A percentile compares a stretch with the other conserved stretches of the same genome.
Evolutionary conservation across 1,140 invertebrate species (phyloP).

Genomic region (Anastrepha obliqua): DNA sequence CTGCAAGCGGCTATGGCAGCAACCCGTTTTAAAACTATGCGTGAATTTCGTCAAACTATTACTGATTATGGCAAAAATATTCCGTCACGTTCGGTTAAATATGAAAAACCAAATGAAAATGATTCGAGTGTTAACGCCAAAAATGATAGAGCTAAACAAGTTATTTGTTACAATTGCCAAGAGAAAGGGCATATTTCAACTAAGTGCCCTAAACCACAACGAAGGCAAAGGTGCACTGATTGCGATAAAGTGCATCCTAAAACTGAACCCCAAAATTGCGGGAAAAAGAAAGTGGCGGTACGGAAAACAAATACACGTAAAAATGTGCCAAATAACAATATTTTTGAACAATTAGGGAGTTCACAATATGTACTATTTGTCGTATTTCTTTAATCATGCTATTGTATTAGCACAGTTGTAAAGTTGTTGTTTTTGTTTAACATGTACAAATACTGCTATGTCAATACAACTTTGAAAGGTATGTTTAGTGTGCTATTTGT

Average conservation of each 20-base stretch:
- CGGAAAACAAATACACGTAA: too few relatives aligned
- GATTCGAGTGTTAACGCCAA: too few relatives aligned
- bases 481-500: too few relatives aligned
- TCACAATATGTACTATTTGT: too few relatives aligned
- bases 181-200: slow-evolving; percentile 16
- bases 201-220: neutral
- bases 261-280: neutral
- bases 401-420: too few relatives aligned
- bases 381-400: too few relatives aligned
- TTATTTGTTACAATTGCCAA: slow-evolving; percentile 50
- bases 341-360: too few relatives aligned
- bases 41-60: slow-evolving; percentile 17
- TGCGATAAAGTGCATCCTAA: slow-evolving; percentile 53
- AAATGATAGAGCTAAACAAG: neutral
- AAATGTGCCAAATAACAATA: too few relatives aligned
- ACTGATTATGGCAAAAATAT: slow-evolving; percentile 42
- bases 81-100: neutral
- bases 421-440: too few relatives aligned
- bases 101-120: slow-evolving; percentile 12
- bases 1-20: slow-evolving; percentile 29
- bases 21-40: slow-evolving; percentile 44
- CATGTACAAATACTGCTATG: too few relatives aligned
- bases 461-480: too few relatives aligned
- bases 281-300: too few relatives aligned
- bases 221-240: neutral